phyloP scores from a whole-genome alignment of 2,888 invertebrate species.

The Polydrusus cervinus region DNA sequence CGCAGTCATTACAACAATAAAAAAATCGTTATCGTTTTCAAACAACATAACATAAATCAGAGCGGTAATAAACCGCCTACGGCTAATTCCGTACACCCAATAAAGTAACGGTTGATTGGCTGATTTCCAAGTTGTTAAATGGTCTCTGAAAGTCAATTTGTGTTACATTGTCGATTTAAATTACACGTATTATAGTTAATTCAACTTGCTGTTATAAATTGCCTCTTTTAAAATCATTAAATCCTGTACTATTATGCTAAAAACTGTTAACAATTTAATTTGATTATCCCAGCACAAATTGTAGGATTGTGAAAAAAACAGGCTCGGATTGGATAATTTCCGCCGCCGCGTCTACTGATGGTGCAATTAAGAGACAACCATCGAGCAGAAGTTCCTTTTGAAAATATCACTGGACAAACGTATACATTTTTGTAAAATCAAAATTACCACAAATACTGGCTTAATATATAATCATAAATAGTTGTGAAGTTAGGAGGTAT shows the following conservation, averaged over 20 bases:
- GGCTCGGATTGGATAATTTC: too few species aligned
- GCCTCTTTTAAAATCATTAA: slow-evolving; percentile 38
- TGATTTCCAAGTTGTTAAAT: slow-evolving; percentile 53
- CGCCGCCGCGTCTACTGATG: too few species aligned
- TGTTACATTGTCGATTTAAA: slow-evolving; percentile 53
- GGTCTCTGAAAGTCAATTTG: slow-evolving; percentile 53
- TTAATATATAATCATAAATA: too few species aligned
- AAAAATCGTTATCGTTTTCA: slow-evolving; percentile 49
- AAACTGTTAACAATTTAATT: not conserved
- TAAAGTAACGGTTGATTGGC: slow-evolving; percentile 54
- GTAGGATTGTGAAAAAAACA: slow-evolving; percentile 1
- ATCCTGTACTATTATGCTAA: slow-evolving; percentile 11
- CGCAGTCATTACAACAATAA: slow-evolving; percentile 41
- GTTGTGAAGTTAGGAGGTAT: too few species aligned
- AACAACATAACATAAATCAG: slow-evolving; percentile 50
- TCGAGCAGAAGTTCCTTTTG: too few species aligned
- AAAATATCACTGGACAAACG: too few species aligned
- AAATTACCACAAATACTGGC: too few species aligned
- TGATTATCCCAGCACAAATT: not conserved
- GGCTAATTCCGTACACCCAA: slow-evolving; percentile 47
- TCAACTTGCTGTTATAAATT: slow-evolving; percentile 38
- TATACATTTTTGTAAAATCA: too few species aligned
- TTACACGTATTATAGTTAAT: slow-evolving; percentile 49
- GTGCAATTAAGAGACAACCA: too few species aligned
- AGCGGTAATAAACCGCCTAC: slow-evolving; percentile 47